These are phyloP conservation scores for Synanthedon myopaeformis DNA, from an alignment of 2,888 invertebrate species.

Conservation along the genomic window DNA sequence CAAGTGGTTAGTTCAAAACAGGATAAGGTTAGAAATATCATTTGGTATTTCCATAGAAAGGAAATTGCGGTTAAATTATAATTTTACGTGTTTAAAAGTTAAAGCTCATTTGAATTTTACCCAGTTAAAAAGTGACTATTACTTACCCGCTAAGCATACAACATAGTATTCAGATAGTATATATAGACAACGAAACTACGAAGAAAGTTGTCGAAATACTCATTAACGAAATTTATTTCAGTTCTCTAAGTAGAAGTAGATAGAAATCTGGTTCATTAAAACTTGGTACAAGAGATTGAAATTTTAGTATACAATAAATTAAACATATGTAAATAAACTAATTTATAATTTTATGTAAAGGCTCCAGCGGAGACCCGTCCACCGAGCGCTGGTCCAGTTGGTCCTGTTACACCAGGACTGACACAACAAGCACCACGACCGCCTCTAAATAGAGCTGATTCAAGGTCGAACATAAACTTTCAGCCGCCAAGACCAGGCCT, in stretches of 20 bases:
- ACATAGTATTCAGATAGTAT: no score
- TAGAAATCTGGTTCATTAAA: slow-evolving; percentile 12
- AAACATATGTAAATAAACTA: background rate
- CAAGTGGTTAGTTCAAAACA: no score
- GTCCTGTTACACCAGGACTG: slow-evolving; percentile 28
- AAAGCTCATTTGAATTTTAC: no score
- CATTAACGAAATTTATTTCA: no score
- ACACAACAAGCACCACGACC: slow-evolving; percentile 39
- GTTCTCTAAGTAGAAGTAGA: slow-evolving; percentile 1
- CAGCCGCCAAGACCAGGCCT: slow-evolving; percentile 37
- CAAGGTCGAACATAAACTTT: slow-evolving; percentile 44
- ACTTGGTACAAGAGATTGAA: slow-evolving; percentile 1
- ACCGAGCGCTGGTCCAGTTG: slow-evolving; percentile 29
- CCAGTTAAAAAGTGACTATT: no score
- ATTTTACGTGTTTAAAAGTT: no score
- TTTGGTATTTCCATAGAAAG: no score
- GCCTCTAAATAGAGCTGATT: slow-evolving; percentile 47
- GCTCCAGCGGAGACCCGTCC: slow-evolving; percentile 45
- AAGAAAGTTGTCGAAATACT: no score
- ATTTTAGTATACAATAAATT: background rate
- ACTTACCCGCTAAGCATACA: no score
- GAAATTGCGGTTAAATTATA: no score
- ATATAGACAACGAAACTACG: no score
- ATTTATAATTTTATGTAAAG: slow-evolving; percentile 30
- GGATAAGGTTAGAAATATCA: no score